Percentiles rank a stretch among this genome's conserved stretches.
These are phyloP conservation scores for Cololabis saira DNA, from an alignment of 2,113 vertebrate species.

Conservation along the genomic window DNA sequence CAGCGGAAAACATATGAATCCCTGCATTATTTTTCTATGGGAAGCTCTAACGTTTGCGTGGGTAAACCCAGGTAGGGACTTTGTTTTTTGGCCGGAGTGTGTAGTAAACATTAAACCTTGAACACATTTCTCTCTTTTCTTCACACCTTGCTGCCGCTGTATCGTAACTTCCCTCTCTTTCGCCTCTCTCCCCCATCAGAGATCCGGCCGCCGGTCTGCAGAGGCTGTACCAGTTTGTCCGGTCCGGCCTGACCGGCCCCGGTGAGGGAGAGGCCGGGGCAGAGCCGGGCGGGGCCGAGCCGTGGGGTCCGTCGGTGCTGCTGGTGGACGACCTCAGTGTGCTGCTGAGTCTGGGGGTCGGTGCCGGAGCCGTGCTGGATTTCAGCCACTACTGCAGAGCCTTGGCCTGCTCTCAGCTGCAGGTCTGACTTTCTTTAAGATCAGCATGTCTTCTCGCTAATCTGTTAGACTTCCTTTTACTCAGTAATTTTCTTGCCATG, in stretches of 20 bases:
- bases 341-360: slow-evolving; percentile 88
- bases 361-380: slow-evolving; percentile 80
- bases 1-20: too few relatives aligned
- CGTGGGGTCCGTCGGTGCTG: slow-evolving; percentile 83
- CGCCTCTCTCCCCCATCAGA: slow-evolving; percentile 22
- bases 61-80: too few relatives aligned
- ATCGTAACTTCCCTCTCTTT: background rate
- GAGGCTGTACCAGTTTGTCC: slow-evolving; percentile 83
- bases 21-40: too few relatives aligned
- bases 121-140: too few relatives aligned
- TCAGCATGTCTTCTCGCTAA: background rate
- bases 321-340: slow-evolving; percentile 90
- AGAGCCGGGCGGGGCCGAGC: too few relatives aligned
- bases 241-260: slow-evolving; percentile 58
- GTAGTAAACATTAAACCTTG: too few relatives aligned
- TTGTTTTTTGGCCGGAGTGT: too few relatives aligned
- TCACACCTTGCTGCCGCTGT: too few relatives aligned
- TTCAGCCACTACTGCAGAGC: slow-evolving; percentile 93
- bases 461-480: too few relatives aligned
- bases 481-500: too few relatives aligned
- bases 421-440: slow-evolving; percentile 68
- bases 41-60: too few relatives aligned
- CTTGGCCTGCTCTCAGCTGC: slow-evolving; percentile 80
- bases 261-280: background rate
- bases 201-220: slow-evolving; percentile 71